Evolutionary conservation across 1,140 invertebrate genomes (phyloP).

Genomic region (Aphaenogaster floridana): DNA sequence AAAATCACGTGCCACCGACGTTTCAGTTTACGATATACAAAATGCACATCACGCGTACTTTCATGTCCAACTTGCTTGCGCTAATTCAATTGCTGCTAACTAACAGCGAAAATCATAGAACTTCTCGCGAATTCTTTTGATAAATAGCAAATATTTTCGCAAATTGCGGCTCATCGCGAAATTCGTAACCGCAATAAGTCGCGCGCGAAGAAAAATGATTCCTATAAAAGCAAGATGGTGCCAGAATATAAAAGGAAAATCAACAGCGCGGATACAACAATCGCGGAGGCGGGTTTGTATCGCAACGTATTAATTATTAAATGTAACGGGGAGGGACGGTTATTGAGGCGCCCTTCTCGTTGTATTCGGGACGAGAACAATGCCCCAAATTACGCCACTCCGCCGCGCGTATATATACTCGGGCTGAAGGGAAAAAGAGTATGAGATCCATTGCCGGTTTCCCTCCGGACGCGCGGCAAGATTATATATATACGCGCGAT

Average conservation of each 20-base stretch:
- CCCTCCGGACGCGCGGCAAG: constrained; percentile 47
- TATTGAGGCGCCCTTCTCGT: constrained; percentile 15
- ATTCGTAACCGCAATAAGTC: not conserved
- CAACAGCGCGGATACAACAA: constrained; percentile 6
- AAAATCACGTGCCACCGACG: not conserved
- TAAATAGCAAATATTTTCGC: not conserved
- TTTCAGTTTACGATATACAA: not conserved
- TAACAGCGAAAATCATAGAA: not conserved
- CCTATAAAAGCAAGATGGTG: constrained; percentile 9
- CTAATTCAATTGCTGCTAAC: not conserved
- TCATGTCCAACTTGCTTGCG: not conserved
- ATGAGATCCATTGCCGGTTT: constrained; percentile 55
- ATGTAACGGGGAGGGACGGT: constrained; percentile 16
- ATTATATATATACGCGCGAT: constrained; percentile 61
- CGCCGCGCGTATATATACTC: constrained; percentile 26
- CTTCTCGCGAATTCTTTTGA: not conserved
- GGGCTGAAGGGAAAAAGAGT: constrained; percentile 38
- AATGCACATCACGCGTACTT: not conserved
- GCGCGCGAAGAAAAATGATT: constrained; percentile 28
- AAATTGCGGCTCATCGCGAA: not conserved
- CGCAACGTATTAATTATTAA: constrained; percentile 72
- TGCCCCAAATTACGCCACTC: constrained; percentile 71
- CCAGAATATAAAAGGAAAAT: constrained; percentile 21
- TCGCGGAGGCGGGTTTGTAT: constrained; percentile 11
- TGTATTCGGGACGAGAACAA: constrained; percentile 67